These are phyloP conservation scores for Ammodytes dubius DNA, from an alignment of 2,113 vertebrate genomes.

Conservation along the genomic window DNA sequence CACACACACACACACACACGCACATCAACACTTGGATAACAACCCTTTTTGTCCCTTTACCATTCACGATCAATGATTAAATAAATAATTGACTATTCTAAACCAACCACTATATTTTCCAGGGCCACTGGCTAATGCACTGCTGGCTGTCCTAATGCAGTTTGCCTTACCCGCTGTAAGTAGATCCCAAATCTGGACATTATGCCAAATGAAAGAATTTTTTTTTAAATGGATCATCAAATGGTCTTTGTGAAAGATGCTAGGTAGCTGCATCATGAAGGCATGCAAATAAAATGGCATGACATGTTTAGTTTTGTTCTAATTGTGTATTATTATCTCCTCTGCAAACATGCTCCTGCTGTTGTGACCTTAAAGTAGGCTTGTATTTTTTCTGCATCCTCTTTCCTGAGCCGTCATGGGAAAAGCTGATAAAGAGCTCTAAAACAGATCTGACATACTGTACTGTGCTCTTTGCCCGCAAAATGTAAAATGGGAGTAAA, in stretches of 20 bases:
- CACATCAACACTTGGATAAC: slow-evolving; percentile 19
- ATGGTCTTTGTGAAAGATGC: not conserved
- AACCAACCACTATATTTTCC: not conserved
- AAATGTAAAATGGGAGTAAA: not conserved
- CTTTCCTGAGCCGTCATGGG: not conserved
- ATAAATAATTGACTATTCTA: not conserved
- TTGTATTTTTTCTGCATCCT: not conserved
- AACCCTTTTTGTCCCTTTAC: slow-evolving; percentile 2
- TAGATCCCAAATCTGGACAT: not conserved
- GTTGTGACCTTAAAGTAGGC: not conserved
- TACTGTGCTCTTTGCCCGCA: not conserved
- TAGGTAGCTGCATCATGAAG: not conserved
- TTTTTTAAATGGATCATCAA: not conserved
- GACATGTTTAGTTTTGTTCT: no score
- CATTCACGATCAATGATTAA: not conserved
- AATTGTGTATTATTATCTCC: no score
- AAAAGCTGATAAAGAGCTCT: not conserved
- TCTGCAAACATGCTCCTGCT: not conserved
- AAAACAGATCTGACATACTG: not conserved
- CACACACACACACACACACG: slow-evolving; percentile 42
- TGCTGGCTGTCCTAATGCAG: not conserved
- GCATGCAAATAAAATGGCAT: not conserved
- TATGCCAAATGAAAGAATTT: not conserved
- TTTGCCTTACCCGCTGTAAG: not conserved
- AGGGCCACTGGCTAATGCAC: not conserved